These are phyloP conservation scores for Delichon dasypus DNA, from an alignment of 2,797 vertebrate genomes.

Conservation along the genomic window DNA sequence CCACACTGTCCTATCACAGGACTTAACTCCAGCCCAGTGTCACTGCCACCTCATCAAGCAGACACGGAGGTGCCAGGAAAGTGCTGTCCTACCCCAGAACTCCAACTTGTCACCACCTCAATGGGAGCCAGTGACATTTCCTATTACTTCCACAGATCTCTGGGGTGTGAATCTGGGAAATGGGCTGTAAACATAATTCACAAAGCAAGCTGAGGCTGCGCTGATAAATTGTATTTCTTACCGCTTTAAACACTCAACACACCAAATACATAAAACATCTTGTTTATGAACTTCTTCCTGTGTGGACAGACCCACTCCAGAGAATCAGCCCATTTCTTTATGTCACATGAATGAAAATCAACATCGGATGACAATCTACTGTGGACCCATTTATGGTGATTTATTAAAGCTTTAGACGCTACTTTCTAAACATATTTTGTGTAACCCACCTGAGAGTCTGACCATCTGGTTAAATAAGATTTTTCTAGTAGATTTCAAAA, in stretches of 20 bases:
- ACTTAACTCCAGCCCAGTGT: neutral
- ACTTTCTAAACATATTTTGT: neutral
- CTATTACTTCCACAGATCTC: neutral
- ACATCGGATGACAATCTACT: neutral
- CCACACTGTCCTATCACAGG: neutral
- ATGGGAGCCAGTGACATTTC: neutral
- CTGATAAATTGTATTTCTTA: constrained; percentile 16
- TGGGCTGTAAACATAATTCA: neutral
- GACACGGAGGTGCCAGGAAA: neutral
- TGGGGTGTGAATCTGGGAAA: neutral
- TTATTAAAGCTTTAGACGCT: neutral
- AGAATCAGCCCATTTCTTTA: neutral
- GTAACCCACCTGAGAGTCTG: neutral
- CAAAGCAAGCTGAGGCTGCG: neutral
- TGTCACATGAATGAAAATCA: constrained; percentile 7
- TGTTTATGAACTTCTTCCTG: constrained; percentile 8
- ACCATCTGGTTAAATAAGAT: neutral
- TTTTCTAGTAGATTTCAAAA: neutral
- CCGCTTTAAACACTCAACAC: neutral
- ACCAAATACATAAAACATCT: constrained; percentile 11
- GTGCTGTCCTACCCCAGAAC: neutral
- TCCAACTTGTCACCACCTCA: constrained; percentile 1
- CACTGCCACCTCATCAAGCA: constrained; percentile 15
- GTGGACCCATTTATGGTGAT: neutral
- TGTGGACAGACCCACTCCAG: neutral